Percentiles rank a stretch among this genome's conserved stretches.
phyloP scores from a whole-genome alignment of 2,113 vertebrate species.

The Gadus chalcogrammus region DNA sequence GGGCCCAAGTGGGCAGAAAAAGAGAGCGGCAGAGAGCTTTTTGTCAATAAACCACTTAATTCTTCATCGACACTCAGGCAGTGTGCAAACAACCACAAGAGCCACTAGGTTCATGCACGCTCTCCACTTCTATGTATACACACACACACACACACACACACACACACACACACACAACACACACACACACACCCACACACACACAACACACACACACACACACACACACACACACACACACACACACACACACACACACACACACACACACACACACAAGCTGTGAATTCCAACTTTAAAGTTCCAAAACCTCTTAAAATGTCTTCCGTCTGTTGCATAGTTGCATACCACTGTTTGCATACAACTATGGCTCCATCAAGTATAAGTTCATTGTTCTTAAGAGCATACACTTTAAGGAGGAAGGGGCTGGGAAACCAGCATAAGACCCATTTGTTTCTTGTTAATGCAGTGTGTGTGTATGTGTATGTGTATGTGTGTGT shows the following conservation, averaged over 20 bases:
- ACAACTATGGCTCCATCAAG: not conserved
- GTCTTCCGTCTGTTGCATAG: conserved; percentile 18
- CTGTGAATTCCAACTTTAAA: conserved; percentile 35
- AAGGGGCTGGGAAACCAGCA: conserved; percentile 18
- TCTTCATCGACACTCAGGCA: conserved; percentile 43
- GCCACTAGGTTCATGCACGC: conserved; percentile 39
- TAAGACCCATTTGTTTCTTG: conserved; percentile 31
- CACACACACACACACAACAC: conserved; percentile 11
- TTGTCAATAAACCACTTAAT: conserved; percentile 52
- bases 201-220: conserved; percentile 2
- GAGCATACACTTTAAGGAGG: conserved; percentile 8
- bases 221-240: conserved; percentile 20
- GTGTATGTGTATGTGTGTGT: not conserved
- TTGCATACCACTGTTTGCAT: conserved; percentile 15
- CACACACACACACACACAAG: conserved; percentile 8
- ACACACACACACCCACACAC: conserved; percentile 10
- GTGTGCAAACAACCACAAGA: conserved; percentile 37
- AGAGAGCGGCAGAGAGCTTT: conserved; percentile 35
- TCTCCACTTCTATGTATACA: conserved; percentile 22
- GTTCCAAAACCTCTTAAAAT: conserved; percentile 25
- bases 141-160: conserved; percentile 26
- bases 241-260: conserved; percentile 27
- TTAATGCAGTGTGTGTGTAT: conserved; percentile 30
- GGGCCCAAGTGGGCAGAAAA: conserved; percentile 22
- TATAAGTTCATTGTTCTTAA: conserved; percentile 22